Conservation (phyloP, 2,888 invertebrate species). For the Chironomus riparius region DNA sequence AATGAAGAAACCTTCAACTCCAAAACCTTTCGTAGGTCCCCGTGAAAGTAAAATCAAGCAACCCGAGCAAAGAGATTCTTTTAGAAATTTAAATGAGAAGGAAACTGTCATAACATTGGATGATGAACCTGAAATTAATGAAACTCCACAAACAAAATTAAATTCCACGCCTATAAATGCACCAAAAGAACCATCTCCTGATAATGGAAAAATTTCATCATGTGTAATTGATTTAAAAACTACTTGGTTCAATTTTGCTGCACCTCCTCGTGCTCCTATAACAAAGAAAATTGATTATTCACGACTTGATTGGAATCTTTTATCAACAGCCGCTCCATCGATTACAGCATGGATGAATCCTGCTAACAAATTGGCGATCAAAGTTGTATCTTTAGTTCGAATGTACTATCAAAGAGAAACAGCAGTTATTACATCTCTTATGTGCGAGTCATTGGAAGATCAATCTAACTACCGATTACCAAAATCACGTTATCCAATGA, state of each 20-base stretch:
- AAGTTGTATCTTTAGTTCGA: slow-evolving; percentile 70
- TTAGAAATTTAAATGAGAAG: slow-evolving; percentile 17
- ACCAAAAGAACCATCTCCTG: slow-evolving; percentile 45
- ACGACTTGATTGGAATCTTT: slow-evolving; percentile 87
- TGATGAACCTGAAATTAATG: slow-evolving; percentile 16
- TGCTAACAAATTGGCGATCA: slow-evolving; percentile 77
- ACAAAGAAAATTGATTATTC: slow-evolving; percentile 92
- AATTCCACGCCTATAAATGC: slow-evolving; percentile 33
- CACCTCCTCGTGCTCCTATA: slow-evolving; percentile 88
- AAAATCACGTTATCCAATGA: slow-evolving; percentile 76
- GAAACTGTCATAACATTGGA: slow-evolving; percentile 27
- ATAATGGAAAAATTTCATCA: slow-evolving; percentile 70
- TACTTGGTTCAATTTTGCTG: slow-evolving; percentile 96
- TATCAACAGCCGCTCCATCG: slow-evolving; percentile 92
- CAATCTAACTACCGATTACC: slow-evolving; percentile 72
- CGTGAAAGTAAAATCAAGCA: slow-evolving; percentile 15
- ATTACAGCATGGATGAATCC: slow-evolving; percentile 99
- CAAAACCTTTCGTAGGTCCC: slow-evolving; percentile 47
- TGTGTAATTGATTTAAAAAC: slow-evolving; percentile 81
- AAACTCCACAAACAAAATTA: background rate
- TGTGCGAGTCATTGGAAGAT: slow-evolving; percentile 88
- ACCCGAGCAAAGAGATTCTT: slow-evolving; percentile 15
- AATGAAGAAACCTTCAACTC: slow-evolving; percentile 47
- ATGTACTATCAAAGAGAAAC: slow-evolving; percentile 71
- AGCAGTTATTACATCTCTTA: slow-evolving; percentile 84